Conservation (phyloP, 2,113 vertebrate genomes). For the Mirza zaza region DNA sequence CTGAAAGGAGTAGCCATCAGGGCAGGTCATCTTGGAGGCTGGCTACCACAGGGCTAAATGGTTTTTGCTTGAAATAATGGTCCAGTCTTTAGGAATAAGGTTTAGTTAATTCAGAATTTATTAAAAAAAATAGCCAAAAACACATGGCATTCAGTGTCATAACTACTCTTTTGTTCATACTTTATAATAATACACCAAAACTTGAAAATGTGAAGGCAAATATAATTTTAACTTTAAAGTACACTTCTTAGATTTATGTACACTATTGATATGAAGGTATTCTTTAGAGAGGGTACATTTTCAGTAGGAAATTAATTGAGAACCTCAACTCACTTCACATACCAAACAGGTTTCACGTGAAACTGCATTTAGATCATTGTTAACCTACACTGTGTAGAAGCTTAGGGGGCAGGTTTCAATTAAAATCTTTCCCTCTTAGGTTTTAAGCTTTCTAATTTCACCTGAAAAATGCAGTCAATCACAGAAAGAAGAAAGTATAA, state of each 20-base stretch:
- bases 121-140: background rate
- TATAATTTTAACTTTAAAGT: background rate
- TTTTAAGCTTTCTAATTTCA: constrained; percentile 37
- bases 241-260: background rate
- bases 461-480: background rate
- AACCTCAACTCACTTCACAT: background rate
- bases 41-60: background rate
- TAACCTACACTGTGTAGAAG: background rate
- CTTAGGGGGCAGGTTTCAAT: constrained; percentile 1
- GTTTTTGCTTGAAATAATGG: background rate
- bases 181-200: background rate
- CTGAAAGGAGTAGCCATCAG: background rate
- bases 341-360: background rate
- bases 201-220: background rate
- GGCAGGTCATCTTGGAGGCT: background rate
- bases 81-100: background rate
- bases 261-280: background rate
- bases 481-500: constrained; percentile 12
- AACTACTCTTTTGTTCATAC: background rate
- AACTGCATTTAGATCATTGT: background rate
- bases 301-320: background rate
- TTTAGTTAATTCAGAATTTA: background rate
- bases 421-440: constrained; percentile 16
- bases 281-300: background rate
- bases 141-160: background rate